Evolutionary conservation across 2,888 invertebrate species (phyloP), one percentile per base, ranked within the genome.

Genomic region (Nomada fabriciana): DNA sequence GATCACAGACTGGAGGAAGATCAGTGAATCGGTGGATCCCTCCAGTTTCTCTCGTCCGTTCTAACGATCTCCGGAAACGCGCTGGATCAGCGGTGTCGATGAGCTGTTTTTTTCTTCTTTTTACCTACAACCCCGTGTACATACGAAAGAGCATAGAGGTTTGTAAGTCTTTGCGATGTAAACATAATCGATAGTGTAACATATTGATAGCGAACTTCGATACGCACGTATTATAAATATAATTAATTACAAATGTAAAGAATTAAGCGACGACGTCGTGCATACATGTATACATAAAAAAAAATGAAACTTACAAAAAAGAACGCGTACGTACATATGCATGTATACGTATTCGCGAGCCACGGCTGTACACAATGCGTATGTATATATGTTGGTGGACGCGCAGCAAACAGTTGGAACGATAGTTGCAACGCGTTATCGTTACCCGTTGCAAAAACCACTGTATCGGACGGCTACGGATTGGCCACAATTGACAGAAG

Each of bases 121-220:
- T 86, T 85, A 85, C 89, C 89, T 90, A 87, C 89, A 61, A 63
- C 42, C 53, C 11, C 88, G 89, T 93, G 93, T 93, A 93, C 89
- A 93, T 93, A 93, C 7, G 29, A 43, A n/a, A 13, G 80, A 90
- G 86, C 89, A 90, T 92, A 93, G 36, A 36, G 91, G 87, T 91
- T 90, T 88, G 84, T 93, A 93, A 91, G 85, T 87, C 55, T 91
- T 89, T 89, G 91, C 75, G 78, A 88, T 91, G 90, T 92, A 91
- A 92, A 92, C 89, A 91, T 92, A 92, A 93, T 92, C 92, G 90
- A 91, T 92, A 93, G 88, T 93, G 93, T 93, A 93, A 91, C 90
- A 93, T 93, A 93, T 89, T 90, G 91, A 91, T 93, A 90, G 91
- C 87, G 88, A 90, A 90, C 91, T 92, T 90, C 92, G 90, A 92